Base-by-base conservation (phyloP, 2,888 invertebrate species). In the Cheilosia vernalis region DNA sequence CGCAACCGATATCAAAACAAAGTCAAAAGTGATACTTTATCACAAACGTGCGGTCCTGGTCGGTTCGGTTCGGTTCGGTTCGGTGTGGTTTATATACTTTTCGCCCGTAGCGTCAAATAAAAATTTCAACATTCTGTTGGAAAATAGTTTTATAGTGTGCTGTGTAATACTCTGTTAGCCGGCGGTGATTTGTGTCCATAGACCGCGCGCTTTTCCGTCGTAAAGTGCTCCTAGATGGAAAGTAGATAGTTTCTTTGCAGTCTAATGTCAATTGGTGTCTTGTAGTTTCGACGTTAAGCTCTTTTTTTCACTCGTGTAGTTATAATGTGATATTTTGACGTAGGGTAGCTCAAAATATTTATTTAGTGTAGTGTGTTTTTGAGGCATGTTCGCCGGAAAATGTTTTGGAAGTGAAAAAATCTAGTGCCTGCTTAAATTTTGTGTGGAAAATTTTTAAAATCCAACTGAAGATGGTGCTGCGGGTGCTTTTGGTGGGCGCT, bases 221-320 rank as follows among this genome's bases (percentile, higher is more conserved):
- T 10, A 13, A 37, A 37, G 37, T 58, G 33, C 55, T 56, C 24
- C 21, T 44, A 17, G 5, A 51, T 6, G 24, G n/a, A 70, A 69
- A 53, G 27, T 27, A 6, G 27, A 55, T 27, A 21, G 19, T 55
- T 33, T 60, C 33, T 51, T 24, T 56, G 13, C 73, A 66, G 56
- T 56, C 64, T 64, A 77, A 64, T 70, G 76, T 76, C 76, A 81
- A 70, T 64, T 81, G 63, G 81, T 81, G 56, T 81, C 51, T 76
- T 80, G 60, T 15, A 40, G 47, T 72, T 3, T 61, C n/a, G 63
- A 13, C 27, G 53, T 73, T 53, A 13, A 70, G 69, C 55, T 61
- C 37, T 49, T 60, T 37, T 44, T 55, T 51, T 21, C 44, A 21
- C 53, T 42, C 10, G 81, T 58, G 67, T 42, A 33, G 17, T 13